Evolutionary conservation across 2,888 invertebrate genomes (phyloP).

Genomic region (Amphipyra tragopoginis): DNA sequence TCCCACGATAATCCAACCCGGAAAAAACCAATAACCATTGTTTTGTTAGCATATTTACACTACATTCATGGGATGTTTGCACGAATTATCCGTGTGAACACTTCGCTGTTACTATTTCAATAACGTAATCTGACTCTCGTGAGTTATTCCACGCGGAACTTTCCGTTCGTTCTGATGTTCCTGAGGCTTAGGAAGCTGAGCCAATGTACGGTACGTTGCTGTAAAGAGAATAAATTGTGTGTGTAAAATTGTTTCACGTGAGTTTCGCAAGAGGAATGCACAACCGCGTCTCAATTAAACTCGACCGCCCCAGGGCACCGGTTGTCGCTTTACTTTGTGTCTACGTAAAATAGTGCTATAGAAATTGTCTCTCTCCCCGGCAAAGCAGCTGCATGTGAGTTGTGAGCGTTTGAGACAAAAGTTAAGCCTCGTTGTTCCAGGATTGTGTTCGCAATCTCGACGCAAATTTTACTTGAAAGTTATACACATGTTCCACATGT

Average conservation of each 20-base stretch:
- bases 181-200: slow-evolving; percentile 47
- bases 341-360: slow-evolving; percentile 73
- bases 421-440: slow-evolving; percentile 73
- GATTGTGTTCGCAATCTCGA: slow-evolving; percentile 72
- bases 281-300: slow-evolving; percentile 77
- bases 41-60: slow-evolving; percentile 81
- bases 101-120: slow-evolving; percentile 74
- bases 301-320: slow-evolving; percentile 65
- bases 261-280: slow-evolving; percentile 68
- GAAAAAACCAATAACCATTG: slow-evolving; percentile 85
- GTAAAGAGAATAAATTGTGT: slow-evolving; percentile 59
- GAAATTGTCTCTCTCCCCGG: slow-evolving; percentile 65
- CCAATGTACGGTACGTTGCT: slow-evolving; percentile 69
- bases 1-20: slow-evolving; percentile 84
- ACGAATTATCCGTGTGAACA: slow-evolving; percentile 78
- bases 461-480: slow-evolving; percentile 60
- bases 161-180: slow-evolving; percentile 62
- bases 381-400: slow-evolving; percentile 71
- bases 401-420: slow-evolving; percentile 74
- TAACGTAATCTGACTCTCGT: slow-evolving; percentile 74
- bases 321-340: slow-evolving; percentile 73
- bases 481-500: slow-evolving; percentile 41
- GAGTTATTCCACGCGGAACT: slow-evolving; percentile 68
- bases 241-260: slow-evolving; percentile 65
- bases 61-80: slow-evolving; percentile 79